phyloP scores from a whole-genome alignment of 1,140 invertebrate species.

The Pomacea maculata region DNA sequence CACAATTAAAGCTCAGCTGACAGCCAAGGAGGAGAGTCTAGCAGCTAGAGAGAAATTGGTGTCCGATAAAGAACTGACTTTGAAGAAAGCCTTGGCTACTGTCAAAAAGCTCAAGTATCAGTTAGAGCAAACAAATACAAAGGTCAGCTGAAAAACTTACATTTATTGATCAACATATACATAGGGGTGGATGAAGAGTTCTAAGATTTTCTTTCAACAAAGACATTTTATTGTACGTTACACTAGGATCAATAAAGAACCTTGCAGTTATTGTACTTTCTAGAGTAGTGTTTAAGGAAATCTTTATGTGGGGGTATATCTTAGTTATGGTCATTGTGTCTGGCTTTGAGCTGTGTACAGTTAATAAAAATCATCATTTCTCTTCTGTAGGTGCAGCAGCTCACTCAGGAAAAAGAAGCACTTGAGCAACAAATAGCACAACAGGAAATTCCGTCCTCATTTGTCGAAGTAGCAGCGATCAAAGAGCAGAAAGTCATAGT shows the following conservation, averaged over 20 bases:
- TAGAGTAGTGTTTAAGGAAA: no score
- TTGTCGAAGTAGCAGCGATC: not conserved
- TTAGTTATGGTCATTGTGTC: no score
- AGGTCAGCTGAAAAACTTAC: not conserved
- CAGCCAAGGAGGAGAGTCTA: slow-evolving; percentile 29
- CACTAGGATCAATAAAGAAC: no score
- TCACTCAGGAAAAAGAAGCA: slow-evolving; percentile 18
- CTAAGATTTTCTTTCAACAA: no score
- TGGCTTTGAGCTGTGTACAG: no score
- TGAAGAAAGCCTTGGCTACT: slow-evolving; percentile 56
- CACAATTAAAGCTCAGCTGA: slow-evolving; percentile 26
- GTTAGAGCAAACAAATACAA: slow-evolving; percentile 30
- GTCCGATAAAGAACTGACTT: slow-evolving; percentile 49
- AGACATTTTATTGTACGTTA: no score
- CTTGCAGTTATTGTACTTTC: no score
- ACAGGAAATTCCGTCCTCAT: not conserved
- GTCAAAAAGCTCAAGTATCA: slow-evolving; percentile 60
- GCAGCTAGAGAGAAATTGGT: slow-evolving; percentile 32
- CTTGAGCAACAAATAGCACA: slow-evolving; percentile 22
- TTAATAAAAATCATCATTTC: no score
- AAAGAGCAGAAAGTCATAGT: not conserved
- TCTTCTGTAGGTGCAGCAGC: no score
- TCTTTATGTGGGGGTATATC: no score
- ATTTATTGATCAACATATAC: no score
- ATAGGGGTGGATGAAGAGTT: no score